Conservation (phyloP, 2,113 vertebrate species). For the Poecilia latipinna region DNA sequence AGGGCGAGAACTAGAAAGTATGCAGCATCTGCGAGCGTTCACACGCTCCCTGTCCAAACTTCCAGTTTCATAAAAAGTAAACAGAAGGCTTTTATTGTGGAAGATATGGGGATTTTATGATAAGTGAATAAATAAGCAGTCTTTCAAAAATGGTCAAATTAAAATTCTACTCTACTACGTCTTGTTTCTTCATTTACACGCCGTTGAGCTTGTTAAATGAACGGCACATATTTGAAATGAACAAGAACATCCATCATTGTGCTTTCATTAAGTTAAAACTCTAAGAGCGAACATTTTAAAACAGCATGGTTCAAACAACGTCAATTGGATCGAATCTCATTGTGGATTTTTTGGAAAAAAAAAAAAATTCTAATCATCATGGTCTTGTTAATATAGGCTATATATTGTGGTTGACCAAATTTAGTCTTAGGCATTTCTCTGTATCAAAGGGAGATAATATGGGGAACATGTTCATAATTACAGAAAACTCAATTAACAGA, state of each 20-base stretch:
- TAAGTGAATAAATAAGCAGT: neutral
- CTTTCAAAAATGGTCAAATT: neutral
- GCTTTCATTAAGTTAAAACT: too few relatives aligned
- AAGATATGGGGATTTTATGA: constrained; percentile 19
- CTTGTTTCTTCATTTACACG: neutral
- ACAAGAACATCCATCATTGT: too few relatives aligned
- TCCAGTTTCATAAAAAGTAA: constrained; percentile 74
- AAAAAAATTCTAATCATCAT: neutral
- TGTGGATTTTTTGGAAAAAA: too few relatives aligned
- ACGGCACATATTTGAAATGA: neutral
- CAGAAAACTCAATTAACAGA: neutral
- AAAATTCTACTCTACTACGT: neutral
- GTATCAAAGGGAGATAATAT: too few relatives aligned
- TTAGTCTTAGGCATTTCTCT: too few relatives aligned
- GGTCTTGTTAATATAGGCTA: neutral
- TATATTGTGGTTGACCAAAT: neutral
- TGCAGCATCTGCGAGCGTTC: constrained; percentile 75
- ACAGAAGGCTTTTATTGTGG: constrained; percentile 48
- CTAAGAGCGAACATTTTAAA: too few relatives aligned
- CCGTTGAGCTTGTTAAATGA: neutral
- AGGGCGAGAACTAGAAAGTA: constrained; percentile 46
- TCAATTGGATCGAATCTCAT: too few relatives aligned
- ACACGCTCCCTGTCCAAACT: constrained; percentile 70
- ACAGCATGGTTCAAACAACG: too few relatives aligned
- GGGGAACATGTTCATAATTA: neutral